Evolutionary conservation across 2,888 invertebrate genomes (phyloP).

Genomic region (Caenorhabditis wallacei): DNA sequence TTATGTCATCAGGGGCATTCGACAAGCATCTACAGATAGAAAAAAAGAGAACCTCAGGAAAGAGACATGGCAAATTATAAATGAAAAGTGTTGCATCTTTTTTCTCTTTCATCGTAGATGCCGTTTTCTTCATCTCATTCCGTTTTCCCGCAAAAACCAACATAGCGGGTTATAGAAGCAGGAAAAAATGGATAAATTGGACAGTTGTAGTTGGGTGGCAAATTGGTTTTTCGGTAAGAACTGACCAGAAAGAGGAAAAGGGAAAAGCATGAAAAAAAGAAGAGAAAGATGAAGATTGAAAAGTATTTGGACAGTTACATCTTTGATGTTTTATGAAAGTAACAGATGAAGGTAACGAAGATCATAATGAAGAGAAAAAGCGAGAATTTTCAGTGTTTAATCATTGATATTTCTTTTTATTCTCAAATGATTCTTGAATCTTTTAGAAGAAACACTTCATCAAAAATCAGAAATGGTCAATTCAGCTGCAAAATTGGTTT

Average conservation of each 20-base stretch:
- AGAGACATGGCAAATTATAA: constrained; percentile 29
- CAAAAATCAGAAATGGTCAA: background rate
- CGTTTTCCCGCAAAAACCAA: constrained; percentile 42
- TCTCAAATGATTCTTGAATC: constrained; percentile 17
- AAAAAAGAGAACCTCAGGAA: constrained; percentile 36
- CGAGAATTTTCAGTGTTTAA: constrained; percentile 40
- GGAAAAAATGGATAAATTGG: constrained; percentile 23
- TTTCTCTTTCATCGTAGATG: background rate
- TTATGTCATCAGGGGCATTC: constrained; percentile 39
- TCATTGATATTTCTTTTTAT: constrained; percentile 7
- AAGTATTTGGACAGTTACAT: constrained; percentile 37
- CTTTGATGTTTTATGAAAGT: constrained; percentile 38
- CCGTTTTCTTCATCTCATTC: constrained; percentile 25
- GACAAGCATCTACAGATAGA: constrained; percentile 30
- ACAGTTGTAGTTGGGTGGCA: constrained; percentile 41
- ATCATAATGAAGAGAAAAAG: constrained; percentile 8
- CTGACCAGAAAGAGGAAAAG: constrained; percentile 32
- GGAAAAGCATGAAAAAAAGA: background rate
- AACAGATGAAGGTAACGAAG: constrained; percentile 25
- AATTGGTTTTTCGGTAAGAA: constrained; percentile 45
- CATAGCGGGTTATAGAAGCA: constrained; percentile 19
- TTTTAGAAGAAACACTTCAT: background rate
- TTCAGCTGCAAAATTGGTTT: too few species aligned
- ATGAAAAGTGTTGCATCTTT: constrained; percentile 34
- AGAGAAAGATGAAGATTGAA: background rate